phyloP scores from a whole-genome alignment of 1,140 invertebrate genomes.

The Chlorops oryzae region DNA sequence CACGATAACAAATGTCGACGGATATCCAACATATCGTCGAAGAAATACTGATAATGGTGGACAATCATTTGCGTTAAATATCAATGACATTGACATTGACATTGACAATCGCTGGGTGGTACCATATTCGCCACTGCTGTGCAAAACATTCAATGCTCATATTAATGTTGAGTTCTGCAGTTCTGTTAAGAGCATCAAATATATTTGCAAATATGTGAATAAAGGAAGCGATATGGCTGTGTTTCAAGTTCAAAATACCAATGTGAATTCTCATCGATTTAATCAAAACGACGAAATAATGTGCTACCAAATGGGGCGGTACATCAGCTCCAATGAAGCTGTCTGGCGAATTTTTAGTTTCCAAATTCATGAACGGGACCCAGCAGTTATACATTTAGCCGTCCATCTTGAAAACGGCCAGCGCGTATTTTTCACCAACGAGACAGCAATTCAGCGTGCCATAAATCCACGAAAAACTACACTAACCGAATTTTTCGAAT shows the following conservation, averaged over 20 bases:
- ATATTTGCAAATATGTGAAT: conserved; percentile 50
- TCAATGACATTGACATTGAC: conserved; percentile 12
- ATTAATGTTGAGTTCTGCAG: conserved; percentile 52
- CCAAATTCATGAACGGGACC: conserved; percentile 33
- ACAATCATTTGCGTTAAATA: conserved; percentile 11
- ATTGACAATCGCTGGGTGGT: conserved; percentile 18
- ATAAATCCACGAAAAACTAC: conserved; percentile 32
- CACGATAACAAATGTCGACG: conserved; percentile 36
- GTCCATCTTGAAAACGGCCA: conserved; percentile 48
- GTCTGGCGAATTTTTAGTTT: conserved; percentile 44
- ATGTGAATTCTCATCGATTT: conserved; percentile 14
- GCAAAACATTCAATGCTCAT: conserved; percentile 50
- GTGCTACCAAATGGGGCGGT: conserved; percentile 41
- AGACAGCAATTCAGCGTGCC: conserved; percentile 28
- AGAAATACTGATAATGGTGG: conserved; percentile 14
- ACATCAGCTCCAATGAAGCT: conserved; percentile 47
- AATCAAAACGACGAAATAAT: conserved; percentile 40
- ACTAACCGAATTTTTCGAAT: conserved; percentile 46
- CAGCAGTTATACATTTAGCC: conserved; percentile 38
- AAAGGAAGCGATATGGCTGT: conserved; percentile 48
- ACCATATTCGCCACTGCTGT: conserved; percentile 50
- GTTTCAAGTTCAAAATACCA: conserved; percentile 22
- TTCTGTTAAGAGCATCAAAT: conserved; percentile 52
- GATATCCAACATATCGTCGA: conserved; percentile 39
- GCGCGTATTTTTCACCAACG: conserved; percentile 35